A percentile compares a stretch with the other conserved stretches of the same genome.
These are phyloP conservation scores for Desoria tigrina DNA, from an alignment of 2,888 invertebrate species.

Conservation along the genomic window DNA sequence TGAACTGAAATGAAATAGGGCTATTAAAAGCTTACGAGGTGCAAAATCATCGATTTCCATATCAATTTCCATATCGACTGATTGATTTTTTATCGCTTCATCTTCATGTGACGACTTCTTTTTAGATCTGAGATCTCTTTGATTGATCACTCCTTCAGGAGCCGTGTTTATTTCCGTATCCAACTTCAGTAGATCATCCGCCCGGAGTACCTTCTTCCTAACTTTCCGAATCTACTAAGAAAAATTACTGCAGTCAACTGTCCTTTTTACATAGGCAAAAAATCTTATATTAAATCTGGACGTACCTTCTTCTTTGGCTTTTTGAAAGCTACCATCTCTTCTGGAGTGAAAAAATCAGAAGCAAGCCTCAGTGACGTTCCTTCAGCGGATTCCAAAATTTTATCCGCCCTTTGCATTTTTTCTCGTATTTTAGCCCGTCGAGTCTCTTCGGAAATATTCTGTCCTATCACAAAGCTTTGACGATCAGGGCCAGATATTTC, in stretches of 20 bases:
- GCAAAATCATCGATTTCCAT: conserved; percentile 68
- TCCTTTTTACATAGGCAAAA: conserved; percentile 11
- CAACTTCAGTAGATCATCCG: conserved; percentile 69
- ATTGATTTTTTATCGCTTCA: conserved; percentile 60
- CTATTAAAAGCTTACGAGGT: conserved; percentile 35
- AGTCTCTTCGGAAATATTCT: conserved; percentile 50
- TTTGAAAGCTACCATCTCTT: conserved; percentile 82
- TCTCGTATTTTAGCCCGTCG: conserved; percentile 50
- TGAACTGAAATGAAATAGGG: no score
- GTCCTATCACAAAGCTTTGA: conserved; percentile 72
- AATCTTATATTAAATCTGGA: background rate
- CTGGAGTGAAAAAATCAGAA: conserved; percentile 82
- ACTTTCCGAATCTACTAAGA: conserved; percentile 64
- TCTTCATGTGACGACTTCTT: conserved; percentile 19
- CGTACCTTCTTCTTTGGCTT: conserved; percentile 75
- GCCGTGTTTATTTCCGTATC: conserved; percentile 35
- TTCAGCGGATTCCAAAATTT: conserved; percentile 73
- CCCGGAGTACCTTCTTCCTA: conserved; percentile 67
- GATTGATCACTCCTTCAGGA: conserved; percentile 21
- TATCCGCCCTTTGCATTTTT: conserved; percentile 63
- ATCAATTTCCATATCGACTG: conserved; percentile 60
- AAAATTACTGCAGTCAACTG: no score
- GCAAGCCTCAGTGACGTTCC: conserved; percentile 71
- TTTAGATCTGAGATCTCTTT: conserved; percentile 36
- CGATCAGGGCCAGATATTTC: conserved; percentile 73